These are phyloP conservation scores for Phortica variegata DNA, from an alignment of 1,140 invertebrate species.

Conservation along the genomic window DNA sequence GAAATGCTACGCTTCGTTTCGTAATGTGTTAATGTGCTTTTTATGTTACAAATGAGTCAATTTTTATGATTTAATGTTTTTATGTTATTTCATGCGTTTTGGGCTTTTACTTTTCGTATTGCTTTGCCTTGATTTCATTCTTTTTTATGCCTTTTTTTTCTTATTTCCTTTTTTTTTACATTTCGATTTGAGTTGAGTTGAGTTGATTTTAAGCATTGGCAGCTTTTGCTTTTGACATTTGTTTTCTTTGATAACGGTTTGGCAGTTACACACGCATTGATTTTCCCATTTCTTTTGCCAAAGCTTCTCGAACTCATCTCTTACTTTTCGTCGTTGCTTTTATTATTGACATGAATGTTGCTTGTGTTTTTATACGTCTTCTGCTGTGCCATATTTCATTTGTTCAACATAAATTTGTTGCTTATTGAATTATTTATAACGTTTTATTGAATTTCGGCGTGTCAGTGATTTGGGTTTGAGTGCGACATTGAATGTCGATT, in stretches of 20 bases:
- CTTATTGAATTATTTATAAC: conserved; percentile 48
- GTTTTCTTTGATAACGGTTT: conserved; percentile 38
- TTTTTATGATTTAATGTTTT: conserved; percentile 51
- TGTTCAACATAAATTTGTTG: conserved; percentile 26
- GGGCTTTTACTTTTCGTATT: conserved; percentile 3
- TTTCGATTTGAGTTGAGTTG: conserved; percentile 12
- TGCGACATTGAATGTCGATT: neutral
- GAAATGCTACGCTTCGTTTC: neutral
- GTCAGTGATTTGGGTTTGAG: conserved; percentile 38
- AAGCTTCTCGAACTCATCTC: conserved; percentile 1
- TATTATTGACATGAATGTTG: no score
- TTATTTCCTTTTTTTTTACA: no score
- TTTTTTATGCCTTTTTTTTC: no score
- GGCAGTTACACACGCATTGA: conserved; percentile 38
- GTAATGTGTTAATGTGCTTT: conserved; percentile 52
- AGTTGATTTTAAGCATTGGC: no score
- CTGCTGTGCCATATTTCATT: neutral
- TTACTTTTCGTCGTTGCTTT: neutral
- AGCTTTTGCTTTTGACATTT: conserved; percentile 7
- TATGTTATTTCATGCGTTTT: no score
- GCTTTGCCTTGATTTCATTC: conserved; percentile 18
- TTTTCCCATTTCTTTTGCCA: conserved; percentile 16
- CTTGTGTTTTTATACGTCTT: no score
- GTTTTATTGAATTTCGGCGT: conserved; percentile 44
- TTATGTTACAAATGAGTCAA: conserved; percentile 54